phyloP scores from a whole-genome alignment of 1,140 invertebrate genomes.

The Ostrea edulis region DNA sequence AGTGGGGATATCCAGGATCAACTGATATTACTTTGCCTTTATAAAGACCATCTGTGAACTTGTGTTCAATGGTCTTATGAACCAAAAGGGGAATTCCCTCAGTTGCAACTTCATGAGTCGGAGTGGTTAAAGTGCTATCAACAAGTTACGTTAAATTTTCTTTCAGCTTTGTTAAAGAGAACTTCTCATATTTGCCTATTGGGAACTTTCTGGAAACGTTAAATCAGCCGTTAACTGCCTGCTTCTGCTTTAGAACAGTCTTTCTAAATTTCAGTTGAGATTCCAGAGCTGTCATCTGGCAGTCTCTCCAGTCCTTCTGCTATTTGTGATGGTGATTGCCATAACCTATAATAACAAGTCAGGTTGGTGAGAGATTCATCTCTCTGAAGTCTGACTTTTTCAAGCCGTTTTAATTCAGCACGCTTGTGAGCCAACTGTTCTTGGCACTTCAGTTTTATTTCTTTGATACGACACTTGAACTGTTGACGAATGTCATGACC shows the following conservation, averaged over 20 bases:
- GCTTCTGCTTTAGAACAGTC: constrained; percentile 49
- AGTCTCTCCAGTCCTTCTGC: constrained; percentile 20
- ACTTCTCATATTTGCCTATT: background rate
- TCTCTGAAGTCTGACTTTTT: too few species aligned
- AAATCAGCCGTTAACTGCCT: background rate
- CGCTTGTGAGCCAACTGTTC: background rate
- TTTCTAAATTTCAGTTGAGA: constrained; percentile 59
- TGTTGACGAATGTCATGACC: constrained; percentile 19
- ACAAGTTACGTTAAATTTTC: too few species aligned
- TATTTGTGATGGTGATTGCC: constrained; percentile 44
- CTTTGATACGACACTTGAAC: constrained; percentile 48
- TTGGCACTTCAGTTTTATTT: constrained; percentile 45
- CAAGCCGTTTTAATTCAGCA: too few species aligned
- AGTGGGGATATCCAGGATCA: constrained; percentile 44
- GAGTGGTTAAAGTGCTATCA: background rate
- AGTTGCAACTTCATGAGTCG: background rate
- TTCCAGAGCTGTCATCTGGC: constrained; percentile 52
- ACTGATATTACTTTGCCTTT: constrained; percentile 43
- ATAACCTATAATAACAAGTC: constrained; percentile 49
- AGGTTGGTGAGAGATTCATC: constrained; percentile 42
- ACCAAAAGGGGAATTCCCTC: constrained; percentile 42
- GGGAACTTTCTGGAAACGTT: background rate
- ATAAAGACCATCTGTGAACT: constrained; percentile 41
- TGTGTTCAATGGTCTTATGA: constrained; percentile 48
- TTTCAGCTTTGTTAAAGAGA: too few species aligned